These are phyloP conservation scores for Pseudorhiza aurosa DNA, from an alignment of 30 jellyfish, hydroid and myxozoan species.

Conservation along the genomic window DNA sequence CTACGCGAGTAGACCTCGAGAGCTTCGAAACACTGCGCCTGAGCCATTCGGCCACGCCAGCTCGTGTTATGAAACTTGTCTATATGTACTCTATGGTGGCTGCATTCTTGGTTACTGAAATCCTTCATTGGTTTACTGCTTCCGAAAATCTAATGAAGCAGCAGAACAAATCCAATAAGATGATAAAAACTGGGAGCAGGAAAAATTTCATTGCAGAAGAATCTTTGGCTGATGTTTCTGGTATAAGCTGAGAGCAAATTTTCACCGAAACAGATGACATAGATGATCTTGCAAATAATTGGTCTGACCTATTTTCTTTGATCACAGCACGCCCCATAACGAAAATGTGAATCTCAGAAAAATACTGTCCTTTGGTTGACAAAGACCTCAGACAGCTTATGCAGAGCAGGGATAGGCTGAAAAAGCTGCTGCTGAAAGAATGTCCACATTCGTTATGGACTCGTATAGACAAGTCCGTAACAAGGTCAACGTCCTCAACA, in stretches of 20 bases:
- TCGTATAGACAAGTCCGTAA: slow-evolving; percentile 36
- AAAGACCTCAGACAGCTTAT: slow-evolving; percentile 21
- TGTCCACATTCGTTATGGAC: slow-evolving; percentile 10
- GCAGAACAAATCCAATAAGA: background rate
- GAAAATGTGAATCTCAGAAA: slow-evolving; percentile 26
- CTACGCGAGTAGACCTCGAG: too few relatives aligned
- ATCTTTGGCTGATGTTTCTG: slow-evolving; percentile 23
- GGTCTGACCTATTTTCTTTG: slow-evolving; percentile 1
- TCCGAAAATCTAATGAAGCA: background rate
- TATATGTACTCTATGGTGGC: too few relatives aligned
- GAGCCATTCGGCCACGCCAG: too few relatives aligned
- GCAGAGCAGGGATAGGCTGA: slow-evolving; percentile 22
- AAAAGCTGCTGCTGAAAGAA: too few relatives aligned
- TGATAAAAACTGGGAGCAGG: slow-evolving; percentile 3
- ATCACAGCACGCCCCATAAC: slow-evolving; percentile 36
- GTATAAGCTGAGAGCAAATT: slow-evolving; percentile 41
- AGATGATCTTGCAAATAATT: slow-evolving; percentile 23
- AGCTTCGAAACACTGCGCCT: too few relatives aligned
- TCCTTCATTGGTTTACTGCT: background rate
- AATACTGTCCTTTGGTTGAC: slow-evolving; percentile 17
- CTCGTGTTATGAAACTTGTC: too few relatives aligned
- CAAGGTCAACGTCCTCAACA: slow-evolving; percentile 3
- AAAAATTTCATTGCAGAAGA: background rate
- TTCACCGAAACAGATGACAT: slow-evolving; percentile 26
- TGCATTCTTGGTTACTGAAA: too few relatives aligned